Evolutionary conservation across 2,888 invertebrate genomes (phyloP).

Genomic region (Melanostoma mellinum): DNA sequence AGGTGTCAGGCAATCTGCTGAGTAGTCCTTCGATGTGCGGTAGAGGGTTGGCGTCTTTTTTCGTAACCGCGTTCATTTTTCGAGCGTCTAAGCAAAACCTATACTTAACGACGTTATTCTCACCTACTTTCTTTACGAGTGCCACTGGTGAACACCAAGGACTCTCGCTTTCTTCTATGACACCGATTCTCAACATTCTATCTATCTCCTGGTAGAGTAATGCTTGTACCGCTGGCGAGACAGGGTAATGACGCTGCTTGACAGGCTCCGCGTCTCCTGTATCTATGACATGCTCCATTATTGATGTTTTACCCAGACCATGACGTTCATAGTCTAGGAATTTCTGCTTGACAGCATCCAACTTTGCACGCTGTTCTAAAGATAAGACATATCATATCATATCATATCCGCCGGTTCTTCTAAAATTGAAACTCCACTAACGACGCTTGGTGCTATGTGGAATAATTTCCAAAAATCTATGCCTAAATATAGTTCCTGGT

Average conservation of each 20-base stretch:
- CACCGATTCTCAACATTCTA: slow-evolving; percentile 75
- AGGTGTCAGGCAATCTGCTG: too few relatives aligned
- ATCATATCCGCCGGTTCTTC: slow-evolving; percentile 58
- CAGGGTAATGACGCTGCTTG: slow-evolving; percentile 68
- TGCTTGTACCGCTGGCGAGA: slow-evolving; percentile 64
- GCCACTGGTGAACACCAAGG: slow-evolving; percentile 54
- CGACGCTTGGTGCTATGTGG: too few relatives aligned
- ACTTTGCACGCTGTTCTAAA: too few relatives aligned
- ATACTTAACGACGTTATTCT: slow-evolving; percentile 29
- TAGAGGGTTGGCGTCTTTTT: too few relatives aligned
- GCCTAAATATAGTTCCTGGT: slow-evolving; percentile 35
- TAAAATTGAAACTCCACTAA: background rate
- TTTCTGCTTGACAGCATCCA: too few relatives aligned
- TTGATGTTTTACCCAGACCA: too few relatives aligned
- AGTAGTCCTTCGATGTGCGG: too few relatives aligned
- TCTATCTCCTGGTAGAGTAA: slow-evolving; percentile 75
- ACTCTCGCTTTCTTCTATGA: slow-evolving; percentile 76
- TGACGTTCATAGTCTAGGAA: too few relatives aligned
- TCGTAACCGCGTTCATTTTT: background rate
- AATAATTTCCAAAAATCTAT: slow-evolving; percentile 6
- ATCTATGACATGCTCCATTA: too few relatives aligned
- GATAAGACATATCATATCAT: background rate
- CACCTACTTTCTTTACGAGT: slow-evolving; percentile 44
- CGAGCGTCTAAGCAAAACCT: slow-evolving; percentile 44
- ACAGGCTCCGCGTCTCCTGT: slow-evolving; percentile 31